Evolutionary conservation across 1,140 invertebrate species (phyloP), one percentile per base, ranked within the genome.

Genomic region (Anastrepha ludens): DNA sequence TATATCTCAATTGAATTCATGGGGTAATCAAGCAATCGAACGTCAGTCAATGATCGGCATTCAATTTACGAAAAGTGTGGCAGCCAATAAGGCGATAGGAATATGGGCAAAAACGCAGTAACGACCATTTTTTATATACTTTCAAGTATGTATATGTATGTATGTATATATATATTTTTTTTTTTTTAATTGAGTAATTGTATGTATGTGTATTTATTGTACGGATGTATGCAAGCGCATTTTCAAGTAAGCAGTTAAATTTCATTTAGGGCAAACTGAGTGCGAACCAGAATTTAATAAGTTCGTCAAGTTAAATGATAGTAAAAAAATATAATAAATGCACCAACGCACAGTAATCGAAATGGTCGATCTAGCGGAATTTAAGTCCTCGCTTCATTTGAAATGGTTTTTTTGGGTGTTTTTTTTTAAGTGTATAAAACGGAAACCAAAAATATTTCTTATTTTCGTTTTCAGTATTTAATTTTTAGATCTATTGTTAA

Each of bases 1-100:
- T 20, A 81, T 47, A 81, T 81, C 47, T 81, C 55, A 74, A 74
- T 74, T 4, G 47, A n/a, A 44, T 17, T 39, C 3, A 44, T 17
- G 11, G 44, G 44, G 11, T 74, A 44, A 74, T 74, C 67, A 55
- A 3, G n/a, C 47, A 55, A 55, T 55, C 47, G 47, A 55, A 20
- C 41, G 67, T 55, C 47, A 81, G 44, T 55, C 74, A 55, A 50
- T 55, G 13, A 62, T 41, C 44, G 13, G 20, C 47, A 20, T n/a
- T 81, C 20, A 81, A 58, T 81, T 81, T 47, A 55, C 17, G 47
- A 55, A 55, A 81, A 29, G 50, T 81, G 47, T 81, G 74, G 17
- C 74, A 11, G 13, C 4, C 47, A 20, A 55, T 55, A 50, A 3
- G 47, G 13, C 29, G 1, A 29, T 29, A 29, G 29, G 29, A 29